Evolutionary conservation across 2,888 invertebrate species (phyloP).

Genomic region (Lasioglossum morio): DNA sequence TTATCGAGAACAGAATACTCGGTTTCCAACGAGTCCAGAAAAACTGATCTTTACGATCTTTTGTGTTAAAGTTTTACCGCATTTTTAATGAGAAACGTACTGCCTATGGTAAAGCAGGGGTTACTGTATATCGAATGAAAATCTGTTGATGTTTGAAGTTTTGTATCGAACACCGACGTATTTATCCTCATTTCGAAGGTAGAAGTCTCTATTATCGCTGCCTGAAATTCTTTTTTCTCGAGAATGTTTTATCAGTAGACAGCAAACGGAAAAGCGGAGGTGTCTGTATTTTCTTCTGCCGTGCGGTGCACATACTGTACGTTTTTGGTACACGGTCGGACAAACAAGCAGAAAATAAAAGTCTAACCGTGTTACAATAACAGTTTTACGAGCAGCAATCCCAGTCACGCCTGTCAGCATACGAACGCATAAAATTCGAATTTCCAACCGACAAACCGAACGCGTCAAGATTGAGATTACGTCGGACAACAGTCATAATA

Average conservation of each 20-base stretch:
- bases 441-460: neutral
- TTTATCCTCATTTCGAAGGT: neutral
- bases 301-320: neutral
- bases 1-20: neutral
- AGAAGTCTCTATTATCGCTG: neutral
- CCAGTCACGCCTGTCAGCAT: neutral
- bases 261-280: neutral
- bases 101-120: too few relatives aligned
- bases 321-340: neutral
- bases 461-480: neutral
- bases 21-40: too few relatives aligned
- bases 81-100: too few relatives aligned
- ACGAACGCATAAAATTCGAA: neutral
- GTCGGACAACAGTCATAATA: neutral
- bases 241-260: neutral
- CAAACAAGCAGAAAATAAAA: neutral
- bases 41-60: neutral
- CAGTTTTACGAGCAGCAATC: neutral
- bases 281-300: neutral
- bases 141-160: neutral
- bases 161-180: neutral
- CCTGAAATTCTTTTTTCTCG: too few relatives aligned
- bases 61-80: neutral
- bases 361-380: neutral
- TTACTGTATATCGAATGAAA: neutral